Conservation (phyloP, 2,113 vertebrate species). For the Siniperca knerii region DNA sequence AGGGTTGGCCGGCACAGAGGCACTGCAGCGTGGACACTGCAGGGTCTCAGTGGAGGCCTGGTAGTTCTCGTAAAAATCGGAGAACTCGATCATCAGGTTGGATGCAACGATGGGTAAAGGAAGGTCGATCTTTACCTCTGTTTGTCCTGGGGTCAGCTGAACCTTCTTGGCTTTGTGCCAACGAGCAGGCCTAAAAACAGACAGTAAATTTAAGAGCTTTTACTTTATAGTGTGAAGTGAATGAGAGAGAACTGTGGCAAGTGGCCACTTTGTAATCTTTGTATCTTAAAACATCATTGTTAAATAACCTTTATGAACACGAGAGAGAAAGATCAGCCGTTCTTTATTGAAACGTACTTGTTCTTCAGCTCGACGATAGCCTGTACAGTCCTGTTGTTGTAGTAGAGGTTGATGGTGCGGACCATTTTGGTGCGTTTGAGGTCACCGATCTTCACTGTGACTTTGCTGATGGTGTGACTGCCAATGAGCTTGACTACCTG, state of each 20-base stretch:
- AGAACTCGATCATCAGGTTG: conserved; percentile 99
- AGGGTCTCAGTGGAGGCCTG: conserved; percentile 98
- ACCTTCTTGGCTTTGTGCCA: conserved; percentile 99
- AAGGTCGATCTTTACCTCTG: conserved; percentile 97
- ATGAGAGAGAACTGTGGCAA: background rate
- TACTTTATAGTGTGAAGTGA: background rate
- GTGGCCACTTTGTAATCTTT: background rate
- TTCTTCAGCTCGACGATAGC: conserved; percentile 99
- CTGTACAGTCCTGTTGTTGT: conserved; percentile 98
- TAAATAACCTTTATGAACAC: background rate
- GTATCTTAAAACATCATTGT: background rate
- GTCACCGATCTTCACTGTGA: conserved; percentile 98
- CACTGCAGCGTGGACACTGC: conserved; percentile 97
- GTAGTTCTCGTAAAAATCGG: conserved; percentile 99
- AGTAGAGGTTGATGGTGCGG: conserved; percentile 96
- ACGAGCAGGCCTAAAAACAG: conserved; percentile 89
- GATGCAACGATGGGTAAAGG: conserved; percentile 97
- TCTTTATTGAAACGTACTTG: conserved; percentile 86
- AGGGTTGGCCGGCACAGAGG: conserved; percentile 96
- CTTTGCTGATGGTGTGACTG: conserved; percentile 99
- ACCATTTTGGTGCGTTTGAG: conserved; percentile 99
- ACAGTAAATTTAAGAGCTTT: background rate
- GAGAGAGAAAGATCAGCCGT: background rate
- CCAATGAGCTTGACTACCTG: conserved; percentile 99
- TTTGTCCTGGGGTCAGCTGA: conserved; percentile 96